A percentile compares a stretch with the other conserved stretches of the same genome.
Conservation (phyloP, 2,797 vertebrate genomes). For the Scomberomorus guttatus region DNA sequence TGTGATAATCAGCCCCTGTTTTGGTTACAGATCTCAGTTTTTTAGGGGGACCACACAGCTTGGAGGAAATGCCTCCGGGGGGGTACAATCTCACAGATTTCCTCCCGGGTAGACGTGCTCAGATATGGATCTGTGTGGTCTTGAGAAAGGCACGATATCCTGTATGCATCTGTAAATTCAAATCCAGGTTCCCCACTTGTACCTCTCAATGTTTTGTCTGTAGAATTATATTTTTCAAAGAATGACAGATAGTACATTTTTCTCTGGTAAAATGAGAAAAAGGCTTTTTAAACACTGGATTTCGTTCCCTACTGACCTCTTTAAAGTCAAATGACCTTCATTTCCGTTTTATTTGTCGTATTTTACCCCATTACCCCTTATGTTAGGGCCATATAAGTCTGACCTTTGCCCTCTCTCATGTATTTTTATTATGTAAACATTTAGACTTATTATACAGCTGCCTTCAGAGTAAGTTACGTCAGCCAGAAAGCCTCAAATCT, state of each 20-base stretch:
- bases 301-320: neutral
- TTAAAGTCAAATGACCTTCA: neutral
- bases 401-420: neutral
- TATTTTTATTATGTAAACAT: slow-evolving; percentile 6
- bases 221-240: neutral
- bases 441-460: neutral
- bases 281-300: neutral
- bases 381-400: neutral
- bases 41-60: slow-evolving; percentile 61
- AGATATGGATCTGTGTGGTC: slow-evolving; percentile 53
- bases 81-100: slow-evolving; percentile 24
- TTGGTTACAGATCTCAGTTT: slow-evolving; percentile 39
- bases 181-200: slow-evolving; percentile 4
- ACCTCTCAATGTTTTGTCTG: slow-evolving; percentile 7
- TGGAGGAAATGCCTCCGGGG: slow-evolving; percentile 34
- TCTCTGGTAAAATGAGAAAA: neutral
- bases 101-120: neutral
- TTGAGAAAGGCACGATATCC: neutral
- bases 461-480: neutral
- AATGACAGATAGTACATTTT: neutral
- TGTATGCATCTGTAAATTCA: slow-evolving; percentile 10
- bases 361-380: too few relatives aligned
- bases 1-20: slow-evolving; percentile 56
- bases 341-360: neutral
- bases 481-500: neutral